These are phyloP conservation scores for Aphaenogaster floridana DNA, from an alignment of 1,140 invertebrate genomes.

Conservation along the genomic window DNA sequence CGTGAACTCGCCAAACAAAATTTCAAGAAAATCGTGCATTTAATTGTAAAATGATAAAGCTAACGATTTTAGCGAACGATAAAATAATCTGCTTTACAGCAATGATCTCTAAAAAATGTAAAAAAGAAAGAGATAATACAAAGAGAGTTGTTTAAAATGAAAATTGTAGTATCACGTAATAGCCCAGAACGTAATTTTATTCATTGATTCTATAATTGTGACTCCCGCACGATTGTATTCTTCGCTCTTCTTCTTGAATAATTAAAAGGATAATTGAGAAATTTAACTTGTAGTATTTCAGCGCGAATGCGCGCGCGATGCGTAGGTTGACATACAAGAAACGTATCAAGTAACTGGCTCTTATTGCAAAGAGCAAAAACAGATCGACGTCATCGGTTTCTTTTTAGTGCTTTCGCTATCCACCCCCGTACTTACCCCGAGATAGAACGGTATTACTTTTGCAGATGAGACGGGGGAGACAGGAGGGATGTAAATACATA, in stretches of 20 bases:
- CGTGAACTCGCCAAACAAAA: not conserved
- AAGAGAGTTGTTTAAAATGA: not conserved
- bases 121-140: not conserved
- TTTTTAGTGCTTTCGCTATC: not conserved
- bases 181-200: not conserved
- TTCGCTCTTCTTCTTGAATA: not conserved
- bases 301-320: not conserved
- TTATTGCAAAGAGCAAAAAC: not conserved
- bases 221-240: not conserved
- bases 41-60: not conserved
- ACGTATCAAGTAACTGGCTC: constrained; percentile 20
- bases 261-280: not conserved
- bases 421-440: not conserved
- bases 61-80: not conserved
- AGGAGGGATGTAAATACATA: constrained; percentile 37
- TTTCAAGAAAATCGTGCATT: not conserved
- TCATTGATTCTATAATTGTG: not conserved
- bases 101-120: not conserved
- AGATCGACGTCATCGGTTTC: constrained; percentile 17
- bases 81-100: not conserved
- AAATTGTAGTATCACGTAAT: not conserved
- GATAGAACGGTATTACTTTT: constrained; percentile 48
- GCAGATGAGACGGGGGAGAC: not conserved
- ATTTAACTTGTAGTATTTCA: not conserved
- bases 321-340: constrained; percentile 11